Evolutionary conservation across 2,797 vertebrate species (phyloP), one percentile per base, ranked within the genome.

Genomic region (Enteromius treurensis): DNA sequence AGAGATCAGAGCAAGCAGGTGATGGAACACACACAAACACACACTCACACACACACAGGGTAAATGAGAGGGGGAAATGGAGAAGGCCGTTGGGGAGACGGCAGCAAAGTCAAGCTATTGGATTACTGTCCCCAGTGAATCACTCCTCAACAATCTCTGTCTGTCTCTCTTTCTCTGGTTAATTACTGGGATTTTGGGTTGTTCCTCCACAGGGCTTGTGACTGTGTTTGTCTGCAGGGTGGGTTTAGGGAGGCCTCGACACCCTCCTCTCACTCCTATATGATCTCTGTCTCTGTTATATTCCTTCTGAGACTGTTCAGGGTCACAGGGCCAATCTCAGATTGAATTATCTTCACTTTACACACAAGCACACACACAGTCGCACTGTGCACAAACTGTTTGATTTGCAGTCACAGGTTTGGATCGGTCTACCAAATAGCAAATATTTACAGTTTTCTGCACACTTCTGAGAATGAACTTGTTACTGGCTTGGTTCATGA

Each of bases 161-260:
- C 82, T 89, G 87, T 87, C 68, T 90, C 89, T 84, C 70, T 77
- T 88, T 90, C 89, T 87, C 85, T 90, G 90, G 90, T 94, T 95
- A 94, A 95, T 95, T 95, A 95, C 91, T 88, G 88, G 83, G 91
- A 92, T 90, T 90, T 88, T 86, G 91, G 92, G 88, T 89, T 85
- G 88, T 88, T 88, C 77, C 82, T 91, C 84, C 86, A 82, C 71
- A 65, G 89, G 84, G 55, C 73, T 21, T 11, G 49, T 34, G 86
- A 76, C 79, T 73, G 67, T 65, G 79, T 83, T 81, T 88, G 85
- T 85, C 85, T 87, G 37, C 47, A 65, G 79, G 78, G 79, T 87
- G 84, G 67, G 55, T 81, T 64, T 77, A 60, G 77, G 81, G 81
- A 71, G 75, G 70, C 81, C 47, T 69, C 29, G 13, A 67, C 23